Conservation (phyloP, 2,888 invertebrate species). For the Toxonevra muliebris region DNA sequence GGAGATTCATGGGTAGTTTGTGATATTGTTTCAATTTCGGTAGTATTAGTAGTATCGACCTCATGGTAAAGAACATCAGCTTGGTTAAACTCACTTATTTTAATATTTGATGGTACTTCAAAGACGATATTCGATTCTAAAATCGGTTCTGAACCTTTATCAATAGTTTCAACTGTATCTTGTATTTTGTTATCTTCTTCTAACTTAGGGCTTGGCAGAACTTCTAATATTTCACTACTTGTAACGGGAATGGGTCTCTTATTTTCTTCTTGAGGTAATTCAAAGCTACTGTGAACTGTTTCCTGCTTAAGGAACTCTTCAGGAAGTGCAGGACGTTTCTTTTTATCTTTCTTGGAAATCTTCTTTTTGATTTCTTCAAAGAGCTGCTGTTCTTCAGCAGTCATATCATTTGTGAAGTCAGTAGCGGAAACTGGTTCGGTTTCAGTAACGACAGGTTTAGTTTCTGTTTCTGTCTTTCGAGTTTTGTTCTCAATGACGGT, state of each 20-base stretch:
- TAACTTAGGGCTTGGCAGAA: neutral
- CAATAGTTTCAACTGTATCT: neutral
- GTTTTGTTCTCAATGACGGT: conserved; percentile 5
- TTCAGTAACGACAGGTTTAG: neutral
- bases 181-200: neutral
- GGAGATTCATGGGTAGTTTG: conserved; percentile 26
- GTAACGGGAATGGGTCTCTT: neutral
- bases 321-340: conserved; percentile 62
- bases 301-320: conserved; percentile 55
- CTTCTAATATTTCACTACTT: neutral
- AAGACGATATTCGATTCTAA: neutral
- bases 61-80: conserved; percentile 44
- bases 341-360: conserved; percentile 62
- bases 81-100: conserved; percentile 40
- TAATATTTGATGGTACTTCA: conserved; percentile 39
- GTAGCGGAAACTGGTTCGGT: neutral
- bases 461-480: conserved; percentile 3
- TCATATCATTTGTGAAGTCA: conserved; percentile 48
- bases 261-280: conserved; percentile 7
- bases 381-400: conserved; percentile 59
- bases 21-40: conserved; percentile 16
- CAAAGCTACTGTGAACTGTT: neutral
- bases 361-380: conserved; percentile 61
- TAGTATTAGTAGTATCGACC: conserved; percentile 20
- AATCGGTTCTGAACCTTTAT: neutral